Evolutionary conservation across 2,113 vertebrate genomes (phyloP).

Genomic region (Smithornis capensis): DNA sequence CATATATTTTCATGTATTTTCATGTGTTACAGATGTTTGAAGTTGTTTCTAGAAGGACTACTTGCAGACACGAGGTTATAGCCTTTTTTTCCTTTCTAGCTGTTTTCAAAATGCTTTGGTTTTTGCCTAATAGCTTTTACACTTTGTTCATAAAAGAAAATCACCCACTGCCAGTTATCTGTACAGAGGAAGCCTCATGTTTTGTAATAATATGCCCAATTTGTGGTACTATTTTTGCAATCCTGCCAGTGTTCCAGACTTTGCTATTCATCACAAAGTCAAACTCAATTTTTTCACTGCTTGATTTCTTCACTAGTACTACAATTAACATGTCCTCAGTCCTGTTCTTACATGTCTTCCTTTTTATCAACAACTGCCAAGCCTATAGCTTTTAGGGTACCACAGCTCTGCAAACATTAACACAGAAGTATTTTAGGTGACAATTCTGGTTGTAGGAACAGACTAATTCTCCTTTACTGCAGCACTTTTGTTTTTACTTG

Average conservation of each 20-base stretch:
- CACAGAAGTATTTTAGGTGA: not conserved
- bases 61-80: not conserved
- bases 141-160: slow-evolving; percentile 22
- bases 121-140: not conserved
- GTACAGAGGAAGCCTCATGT: slow-evolving; percentile 3
- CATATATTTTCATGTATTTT: not conserved
- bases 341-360: not conserved
- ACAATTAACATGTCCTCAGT: not conserved
- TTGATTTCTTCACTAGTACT: not conserved
- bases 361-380: not conserved
- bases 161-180: not conserved
- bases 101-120: not conserved
- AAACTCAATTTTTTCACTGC: not conserved
- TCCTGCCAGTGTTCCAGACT: not conserved
- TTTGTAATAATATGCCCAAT: slow-evolving; percentile 35
- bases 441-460: not conserved
- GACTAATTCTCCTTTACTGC: not conserved
- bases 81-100: not conserved
- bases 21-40: not conserved
- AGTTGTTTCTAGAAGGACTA: not conserved
- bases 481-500: not conserved
- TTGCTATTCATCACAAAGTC: slow-evolving; percentile 15
- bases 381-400: not conserved
- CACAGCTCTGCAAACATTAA: not conserved
- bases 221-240: slow-evolving; percentile 31